Percentiles rank a stretch among this genome's conserved stretches.
Conservation (phyloP, 2,113 vertebrate genomes). For the Hyla sarda region DNA sequence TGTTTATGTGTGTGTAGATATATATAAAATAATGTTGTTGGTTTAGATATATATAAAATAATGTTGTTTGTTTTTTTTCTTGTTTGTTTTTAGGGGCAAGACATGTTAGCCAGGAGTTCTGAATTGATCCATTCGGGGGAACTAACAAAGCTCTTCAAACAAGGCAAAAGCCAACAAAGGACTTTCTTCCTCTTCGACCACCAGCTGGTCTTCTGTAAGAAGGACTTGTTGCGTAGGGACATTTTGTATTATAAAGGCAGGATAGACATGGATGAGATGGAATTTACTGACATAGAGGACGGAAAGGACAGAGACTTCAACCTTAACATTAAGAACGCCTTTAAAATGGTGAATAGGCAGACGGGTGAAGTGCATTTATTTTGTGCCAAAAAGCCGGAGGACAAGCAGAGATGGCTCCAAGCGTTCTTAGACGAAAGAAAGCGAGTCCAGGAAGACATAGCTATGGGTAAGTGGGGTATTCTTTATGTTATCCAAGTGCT, state of each 20-base stretch:
- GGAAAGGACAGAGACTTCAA: slow-evolving; percentile 85
- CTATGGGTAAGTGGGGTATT: slow-evolving; percentile 83
- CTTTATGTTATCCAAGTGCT: background rate
- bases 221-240: slow-evolving; percentile 92
- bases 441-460: slow-evolving; percentile 89
- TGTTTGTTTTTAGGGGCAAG: slow-evolving; percentile 78
- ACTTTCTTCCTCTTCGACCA: slow-evolving; percentile 97
- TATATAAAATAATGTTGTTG: too few relatives aligned
- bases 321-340: slow-evolving; percentile 83
- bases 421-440: slow-evolving; percentile 84
- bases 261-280: slow-evolving; percentile 84
- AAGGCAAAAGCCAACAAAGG: slow-evolving; percentile 93
- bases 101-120: slow-evolving; percentile 89
- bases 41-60: too few relatives aligned
- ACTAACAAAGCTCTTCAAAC: slow-evolving; percentile 82
- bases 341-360: slow-evolving; percentile 80
- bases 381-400: slow-evolving; percentile 88
- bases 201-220: slow-evolving; percentile 95
- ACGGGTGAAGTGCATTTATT: slow-evolving; percentile 85
- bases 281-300: slow-evolving; percentile 83
- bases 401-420: slow-evolving; percentile 91
- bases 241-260: slow-evolving; percentile 92
- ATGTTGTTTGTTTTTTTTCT: background rate
- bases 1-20: too few relatives aligned
- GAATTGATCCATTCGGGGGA: slow-evolving; percentile 96